Evolutionary conservation across 2,888 invertebrate genomes (phyloP).

Genomic region (Nasonia oneida): DNA sequence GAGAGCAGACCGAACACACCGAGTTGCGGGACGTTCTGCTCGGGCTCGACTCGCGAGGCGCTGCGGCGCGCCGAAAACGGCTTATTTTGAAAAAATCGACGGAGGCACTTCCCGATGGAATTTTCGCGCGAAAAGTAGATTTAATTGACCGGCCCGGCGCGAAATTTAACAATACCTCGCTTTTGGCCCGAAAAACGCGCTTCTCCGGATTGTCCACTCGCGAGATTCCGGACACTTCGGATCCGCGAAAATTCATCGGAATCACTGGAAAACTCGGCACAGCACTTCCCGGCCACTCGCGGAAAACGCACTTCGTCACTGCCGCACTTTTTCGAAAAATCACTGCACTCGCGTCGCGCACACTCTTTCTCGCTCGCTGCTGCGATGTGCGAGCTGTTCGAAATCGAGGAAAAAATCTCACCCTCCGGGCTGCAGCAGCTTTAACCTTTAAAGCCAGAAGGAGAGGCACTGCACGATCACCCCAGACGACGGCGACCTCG

Average conservation of each 20-base stretch:
- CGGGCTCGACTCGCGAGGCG: not conserved
- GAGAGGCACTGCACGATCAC: not conserved
- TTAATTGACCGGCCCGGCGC: conserved; percentile 30
- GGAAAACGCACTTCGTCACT: conserved; percentile 12
- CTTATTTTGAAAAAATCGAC: conserved; percentile 55
- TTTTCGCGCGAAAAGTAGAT: conserved; percentile 50
- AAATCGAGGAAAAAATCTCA: not conserved
- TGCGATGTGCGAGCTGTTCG: no score
- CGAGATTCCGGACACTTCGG: not conserved
- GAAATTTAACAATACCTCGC: conserved; percentile 18
- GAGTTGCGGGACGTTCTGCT: not conserved
- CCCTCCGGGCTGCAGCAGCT: not conserved
- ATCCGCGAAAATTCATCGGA: not conserved
- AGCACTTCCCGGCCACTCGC: not conserved
- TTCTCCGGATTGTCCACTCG: not conserved
- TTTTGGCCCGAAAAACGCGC: not conserved
- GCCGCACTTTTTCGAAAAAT: not conserved
- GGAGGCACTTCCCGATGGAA: conserved; percentile 41
- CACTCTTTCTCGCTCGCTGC: no score
- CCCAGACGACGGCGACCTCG: conserved; percentile 36
- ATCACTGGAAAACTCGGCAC: not conserved
- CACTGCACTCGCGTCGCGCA: not conserved
- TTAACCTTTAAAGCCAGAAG: conserved; percentile 38
- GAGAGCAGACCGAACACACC: not conserved
- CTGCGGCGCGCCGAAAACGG: conserved; percentile 29